A percentile compares a stretch with the other conserved stretches of the same genome.
phyloP scores from a whole-genome alignment of 2,113 vertebrate genomes.

The Heteronetta atricapilla region DNA sequence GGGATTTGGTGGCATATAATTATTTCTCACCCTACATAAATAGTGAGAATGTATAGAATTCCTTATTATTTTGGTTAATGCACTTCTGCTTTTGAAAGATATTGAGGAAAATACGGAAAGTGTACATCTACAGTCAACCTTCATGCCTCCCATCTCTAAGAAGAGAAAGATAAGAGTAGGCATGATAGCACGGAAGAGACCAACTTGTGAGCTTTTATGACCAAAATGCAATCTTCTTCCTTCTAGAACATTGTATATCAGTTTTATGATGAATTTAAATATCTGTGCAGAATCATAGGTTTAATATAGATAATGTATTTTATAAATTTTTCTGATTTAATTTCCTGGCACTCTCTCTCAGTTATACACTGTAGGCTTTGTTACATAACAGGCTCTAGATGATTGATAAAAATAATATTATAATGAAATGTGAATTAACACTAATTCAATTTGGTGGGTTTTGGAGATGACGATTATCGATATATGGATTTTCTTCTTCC shows the following conservation, averaged over 20 bases:
- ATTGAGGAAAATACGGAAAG: neutral
- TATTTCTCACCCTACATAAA: neutral
- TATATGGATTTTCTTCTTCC: slow-evolving; percentile 39
- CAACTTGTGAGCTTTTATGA: neutral
- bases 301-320: slow-evolving; percentile 50
- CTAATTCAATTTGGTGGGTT: slow-evolving; percentile 44
- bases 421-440: slow-evolving; percentile 52
- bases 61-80: neutral
- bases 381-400: neutral
- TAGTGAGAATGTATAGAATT: neutral
- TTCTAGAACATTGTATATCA: neutral
- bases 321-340: slow-evolving; percentile 15
- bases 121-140: neutral
- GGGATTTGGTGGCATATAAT: neutral
- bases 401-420: slow-evolving; percentile 44
- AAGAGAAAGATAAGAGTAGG: neutral
- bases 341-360: slow-evolving; percentile 30
- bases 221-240: neutral
- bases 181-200: neutral
- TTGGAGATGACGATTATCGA: slow-evolving; percentile 23
- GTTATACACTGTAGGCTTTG: neutral
- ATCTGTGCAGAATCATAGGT: slow-evolving; percentile 33
- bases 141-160: neutral
- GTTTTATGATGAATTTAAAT: slow-evolving; percentile 48
- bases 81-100: neutral